Evolutionary conservation across 2,888 invertebrate genomes (phyloP), one percentile per base, ranked within the genome.

Genomic region (Pemphredon lugubris): DNA sequence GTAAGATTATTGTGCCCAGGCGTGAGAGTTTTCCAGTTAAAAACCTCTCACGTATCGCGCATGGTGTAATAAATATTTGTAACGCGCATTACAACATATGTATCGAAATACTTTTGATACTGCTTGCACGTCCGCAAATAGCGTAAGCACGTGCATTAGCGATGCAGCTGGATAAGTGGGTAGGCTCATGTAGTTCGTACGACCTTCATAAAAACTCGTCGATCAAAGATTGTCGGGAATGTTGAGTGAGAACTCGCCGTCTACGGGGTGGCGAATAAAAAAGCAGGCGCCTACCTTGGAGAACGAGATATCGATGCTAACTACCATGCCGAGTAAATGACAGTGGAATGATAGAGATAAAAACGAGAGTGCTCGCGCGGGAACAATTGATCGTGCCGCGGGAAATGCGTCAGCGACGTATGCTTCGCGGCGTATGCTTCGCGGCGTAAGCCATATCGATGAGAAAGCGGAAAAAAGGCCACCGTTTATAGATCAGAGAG

Each of bases 191-290:
- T 76, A 68, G 70, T 73, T 74, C 73, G 61, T 74, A 77, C 84
- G 86, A 86, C 86, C 86, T 86, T 86, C 86, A 81, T 84, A 84
- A 84, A 84, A 86, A 84, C 82, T 79, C 70, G 79, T 77, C 82
- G 84, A 84, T 84, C 84, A 82, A 82, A 85, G 85, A 86, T 84
- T 83, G 83, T 78, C 75, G 77, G 68, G 82, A 81, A 83, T 79
- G 81, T 66, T 68, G 73, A 80, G 77, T 77, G 80, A 75, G 80
- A 80, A 81, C 68, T 78, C 73, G 73, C 64, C 73, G 72, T 77
- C 76, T 73, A 76, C 64, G 59, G 70, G 73, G 72, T 81, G 77
- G 58, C 76, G 65, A 67, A 75, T 70, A 73, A 75, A 77, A 67
- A 75, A 60, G 75, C 30, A 60, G 54, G 42, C 68, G 58, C 58